Conservation (phyloP, 1,140 invertebrate genomes). For the Diorhabda elongata region DNA sequence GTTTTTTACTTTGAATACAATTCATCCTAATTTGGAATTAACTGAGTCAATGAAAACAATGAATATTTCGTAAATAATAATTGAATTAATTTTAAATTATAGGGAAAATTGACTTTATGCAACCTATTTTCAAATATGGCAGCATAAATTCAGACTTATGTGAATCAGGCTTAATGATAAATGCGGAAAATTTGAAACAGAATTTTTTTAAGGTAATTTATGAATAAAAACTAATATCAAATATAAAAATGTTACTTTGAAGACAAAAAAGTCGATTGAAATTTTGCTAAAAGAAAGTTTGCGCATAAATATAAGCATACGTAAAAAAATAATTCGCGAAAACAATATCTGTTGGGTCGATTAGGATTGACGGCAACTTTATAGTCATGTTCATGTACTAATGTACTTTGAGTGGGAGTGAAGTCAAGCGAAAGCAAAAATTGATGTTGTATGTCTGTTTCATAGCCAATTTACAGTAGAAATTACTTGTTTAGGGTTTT, state of each 20-base stretch:
- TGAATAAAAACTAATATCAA: neutral
- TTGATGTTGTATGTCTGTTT: conserved; percentile 14
- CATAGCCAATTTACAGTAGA: conserved; percentile 7
- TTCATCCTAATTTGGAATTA: no score
- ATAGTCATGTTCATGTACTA: neutral
- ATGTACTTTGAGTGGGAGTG: conserved; percentile 15
- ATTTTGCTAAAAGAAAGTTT: neutral
- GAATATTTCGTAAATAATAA: no score
- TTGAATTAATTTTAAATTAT: no score
- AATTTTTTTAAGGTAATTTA: neutral
- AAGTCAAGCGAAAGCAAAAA: conserved; percentile 7
- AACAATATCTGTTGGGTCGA: neutral
- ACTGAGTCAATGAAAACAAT: no score
- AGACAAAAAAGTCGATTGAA: neutral
- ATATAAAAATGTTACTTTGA: neutral
- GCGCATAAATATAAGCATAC: neutral
- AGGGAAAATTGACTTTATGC: no score
- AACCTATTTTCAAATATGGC: no score
- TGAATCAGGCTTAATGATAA: neutral
- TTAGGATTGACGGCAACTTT: neutral
- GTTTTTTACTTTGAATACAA: no score
- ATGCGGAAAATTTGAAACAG: neutral
- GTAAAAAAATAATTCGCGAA: neutral
- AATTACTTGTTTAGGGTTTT: conserved; percentile 6
- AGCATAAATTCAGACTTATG: neutral